phyloP scores from a whole-genome alignment of 2,888 invertebrate species.

The Mactromeris polynyma region DNA sequence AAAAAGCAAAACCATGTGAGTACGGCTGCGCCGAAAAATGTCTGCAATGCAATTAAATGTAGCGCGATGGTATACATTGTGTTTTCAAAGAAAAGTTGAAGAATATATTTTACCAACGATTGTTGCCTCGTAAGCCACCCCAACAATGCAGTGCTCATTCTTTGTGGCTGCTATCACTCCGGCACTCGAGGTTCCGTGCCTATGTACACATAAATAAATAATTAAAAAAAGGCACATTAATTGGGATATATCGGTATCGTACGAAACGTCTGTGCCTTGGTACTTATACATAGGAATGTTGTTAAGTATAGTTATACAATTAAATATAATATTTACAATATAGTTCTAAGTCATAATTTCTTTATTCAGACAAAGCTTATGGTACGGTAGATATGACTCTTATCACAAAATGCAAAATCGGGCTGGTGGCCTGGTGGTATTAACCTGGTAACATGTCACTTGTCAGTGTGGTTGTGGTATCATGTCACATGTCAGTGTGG shows the following conservation, averaged over 20 bases:
- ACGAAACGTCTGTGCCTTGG: too few relatives aligned
- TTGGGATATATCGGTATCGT: not conserved
- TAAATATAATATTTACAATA: not conserved
- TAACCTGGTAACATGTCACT: too few relatives aligned
- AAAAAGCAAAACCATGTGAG: too few relatives aligned
- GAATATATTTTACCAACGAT: conserved; percentile 11
- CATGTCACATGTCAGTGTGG: too few relatives aligned
- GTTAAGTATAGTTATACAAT: not conserved
- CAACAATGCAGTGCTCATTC: conserved; percentile 26
- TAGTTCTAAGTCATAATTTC: not conserved
- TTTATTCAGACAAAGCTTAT: not conserved
- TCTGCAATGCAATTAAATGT: not conserved
- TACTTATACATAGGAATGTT: too few relatives aligned
- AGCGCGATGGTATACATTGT: not conserved
- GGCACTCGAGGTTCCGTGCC: conserved; percentile 35
- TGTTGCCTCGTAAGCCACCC: conserved; percentile 9
- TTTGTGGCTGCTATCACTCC: conserved; percentile 22
- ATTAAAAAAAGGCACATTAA: not conserved
- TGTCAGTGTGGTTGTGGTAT: too few relatives aligned
- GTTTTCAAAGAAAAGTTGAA: not conserved
- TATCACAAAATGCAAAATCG: too few relatives aligned
- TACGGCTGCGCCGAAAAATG: too few relatives aligned
- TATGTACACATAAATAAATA: too few relatives aligned
- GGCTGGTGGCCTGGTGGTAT: too few relatives aligned
- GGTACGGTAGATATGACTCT: too few relatives aligned